Percentiles rank a stretch among this genome's conserved stretches.
Conservation (phyloP, 2,113 vertebrate genomes). For the Conger conger region DNA sequence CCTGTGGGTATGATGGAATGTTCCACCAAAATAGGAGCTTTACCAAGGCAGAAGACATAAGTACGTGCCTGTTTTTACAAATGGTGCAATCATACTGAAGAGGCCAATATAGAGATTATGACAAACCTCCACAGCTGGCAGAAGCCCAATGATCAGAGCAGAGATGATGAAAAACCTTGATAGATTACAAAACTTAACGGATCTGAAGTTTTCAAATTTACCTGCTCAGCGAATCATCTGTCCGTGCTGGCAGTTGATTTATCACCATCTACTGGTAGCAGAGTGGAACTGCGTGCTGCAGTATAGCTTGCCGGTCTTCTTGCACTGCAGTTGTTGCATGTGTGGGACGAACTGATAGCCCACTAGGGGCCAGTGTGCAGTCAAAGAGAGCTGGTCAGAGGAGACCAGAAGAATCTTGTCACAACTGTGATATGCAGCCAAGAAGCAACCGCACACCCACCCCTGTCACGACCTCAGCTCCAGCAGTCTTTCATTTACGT, state of each 20-base stretch:
- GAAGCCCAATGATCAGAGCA: conserved; percentile 34
- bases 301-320: background rate
- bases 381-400: background rate
- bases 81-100: conserved; percentile 18
- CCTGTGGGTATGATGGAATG: background rate
- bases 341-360: background rate
- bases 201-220: background rate
- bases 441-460: background rate
- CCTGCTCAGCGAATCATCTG: background rate
- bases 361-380: background rate
- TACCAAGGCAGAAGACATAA: too few relatives aligned
- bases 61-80: background rate
- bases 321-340: background rate
- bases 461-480: background rate
- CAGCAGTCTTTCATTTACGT: background rate
- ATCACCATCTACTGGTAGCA: conserved; percentile 67
- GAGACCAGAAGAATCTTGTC: background rate
- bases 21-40: background rate
- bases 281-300: conserved; percentile 2
- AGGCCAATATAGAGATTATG: conserved; percentile 31
- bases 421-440: background rate
- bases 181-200: background rate
- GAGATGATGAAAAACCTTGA: conserved; percentile 27
- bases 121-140: conserved; percentile 7
- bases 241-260: conserved; percentile 34